Evolutionary conservation across 2,113 vertebrate genomes (phyloP), one percentile per base, ranked within the genome.

Genomic region (Mustela nigripes): DNA sequence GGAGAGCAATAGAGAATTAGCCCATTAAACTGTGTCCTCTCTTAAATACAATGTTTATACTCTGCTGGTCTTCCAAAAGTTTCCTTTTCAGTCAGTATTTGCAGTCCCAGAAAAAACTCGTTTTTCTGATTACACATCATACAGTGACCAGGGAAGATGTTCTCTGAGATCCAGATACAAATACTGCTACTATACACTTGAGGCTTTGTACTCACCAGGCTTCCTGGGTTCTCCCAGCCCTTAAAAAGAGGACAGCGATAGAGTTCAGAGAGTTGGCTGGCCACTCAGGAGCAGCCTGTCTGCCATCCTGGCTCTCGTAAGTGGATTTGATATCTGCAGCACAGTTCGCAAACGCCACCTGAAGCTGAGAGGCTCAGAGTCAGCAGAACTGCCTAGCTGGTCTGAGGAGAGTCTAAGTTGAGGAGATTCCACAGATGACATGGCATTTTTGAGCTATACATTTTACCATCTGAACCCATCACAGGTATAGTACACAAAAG

Each of bases 261-360:
- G 97, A 53, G 36, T 98, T 98, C 71, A 99, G 98, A 0, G 98
- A 10, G 0, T 42, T 74, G 58, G 97, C 56, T 0, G 98, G 99
- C 99, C 99, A 99, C 24, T 97, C 91, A 3, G 98, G 2, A 0
- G 4, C 39, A 0, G 6, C 1, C 84, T 91, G 98, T 9, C 89
- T 96, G 14, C 6, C 87, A 22, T 97, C 98, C 2, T 0, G 89
- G n/a, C 2, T 94, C 58, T 99, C 98, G 0, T 99, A 99, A 7
- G 84, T 89, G 1, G 87, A 93, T 95, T 98, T 99, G 58, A 99
- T 98, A 24, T 99, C 99, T 60, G 99, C 98, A 22, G 99, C 99
- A 92, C 99, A 99, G 7, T 90, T 98, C 62, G 99, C 99, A 96
- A 99, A 99, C 0, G 96, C 98, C 93, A 98, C 95, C 42, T 99